A percentile compares a stretch with the other conserved stretches of the same genome.
These are phyloP conservation scores for Actenoides hombroni DNA, from an alignment of 2,113 vertebrate genomes.

Conservation along the genomic window DNA sequence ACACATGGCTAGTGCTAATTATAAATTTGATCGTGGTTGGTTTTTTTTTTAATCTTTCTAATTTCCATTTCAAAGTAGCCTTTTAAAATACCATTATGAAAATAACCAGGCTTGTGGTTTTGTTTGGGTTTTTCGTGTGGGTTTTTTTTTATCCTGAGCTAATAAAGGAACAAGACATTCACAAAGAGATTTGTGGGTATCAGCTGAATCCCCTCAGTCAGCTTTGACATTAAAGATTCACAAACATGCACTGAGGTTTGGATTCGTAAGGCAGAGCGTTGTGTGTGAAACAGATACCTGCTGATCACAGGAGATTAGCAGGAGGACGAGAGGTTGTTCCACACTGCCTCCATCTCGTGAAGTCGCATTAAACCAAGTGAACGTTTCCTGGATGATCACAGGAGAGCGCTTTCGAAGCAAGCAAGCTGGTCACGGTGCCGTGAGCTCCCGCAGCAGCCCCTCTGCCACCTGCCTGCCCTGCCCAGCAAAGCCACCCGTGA, in stretches of 20 bases:
- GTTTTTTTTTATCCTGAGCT: not conserved
- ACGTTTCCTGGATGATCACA: not conserved
- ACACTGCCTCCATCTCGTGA: rapidly evolving
- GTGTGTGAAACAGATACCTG: not conserved
- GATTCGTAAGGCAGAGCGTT: not conserved
- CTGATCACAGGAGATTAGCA: constrained; percentile 9
- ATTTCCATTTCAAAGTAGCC: constrained; percentile 63
- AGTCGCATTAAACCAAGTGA: not conserved
- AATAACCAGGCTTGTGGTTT: not conserved
- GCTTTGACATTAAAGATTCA: not conserved
- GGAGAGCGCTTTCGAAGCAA: not conserved
- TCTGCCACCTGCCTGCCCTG: not conserved
- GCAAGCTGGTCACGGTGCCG: rapidly evolving
- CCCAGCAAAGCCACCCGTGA: not conserved
- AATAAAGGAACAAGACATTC: constrained; percentile 9
- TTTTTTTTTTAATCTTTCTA: not conserved
- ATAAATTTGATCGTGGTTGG: constrained; percentile 4
- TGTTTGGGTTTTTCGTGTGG: not conserved
- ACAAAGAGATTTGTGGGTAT: not conserved
- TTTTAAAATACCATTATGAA: constrained; percentile 35
- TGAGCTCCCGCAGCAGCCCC: rapidly evolving
- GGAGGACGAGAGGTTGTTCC: not conserved
- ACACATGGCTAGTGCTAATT: not conserved
- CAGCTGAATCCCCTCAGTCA: not conserved
- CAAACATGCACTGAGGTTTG: not conserved